Percentiles rank a stretch among this genome's conserved stretches.
Conservation (phyloP, 2,797 vertebrate species). For the Amphiprion clarkii region DNA sequence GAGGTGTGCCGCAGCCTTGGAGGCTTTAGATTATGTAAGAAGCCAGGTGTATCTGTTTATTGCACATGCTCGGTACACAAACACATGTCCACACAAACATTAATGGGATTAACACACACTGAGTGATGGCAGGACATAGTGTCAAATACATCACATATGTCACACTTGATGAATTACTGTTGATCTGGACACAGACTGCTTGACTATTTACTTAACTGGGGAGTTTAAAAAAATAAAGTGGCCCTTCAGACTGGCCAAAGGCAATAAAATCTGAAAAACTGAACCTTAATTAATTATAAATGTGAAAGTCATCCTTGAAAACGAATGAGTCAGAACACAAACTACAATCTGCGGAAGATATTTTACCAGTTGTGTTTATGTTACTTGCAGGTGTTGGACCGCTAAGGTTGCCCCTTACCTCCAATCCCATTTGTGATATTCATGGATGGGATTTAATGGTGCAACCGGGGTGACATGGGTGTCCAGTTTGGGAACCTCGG, state of each 20-base stretch:
- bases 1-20: constrained; percentile 61
- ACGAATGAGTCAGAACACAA: no score
- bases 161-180: neutral
- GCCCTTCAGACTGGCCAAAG: neutral
- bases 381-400: no score
- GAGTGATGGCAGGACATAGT: neutral
- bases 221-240: neutral
- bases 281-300: no score
- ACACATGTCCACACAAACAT: constrained; percentile 14
- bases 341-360: no score
- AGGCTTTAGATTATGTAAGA: constrained; percentile 64
- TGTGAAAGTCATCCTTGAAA: no score
- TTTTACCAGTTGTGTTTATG: no score
- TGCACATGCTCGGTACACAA: neutral
- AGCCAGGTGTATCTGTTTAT: constrained; percentile 72
- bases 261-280: neutral
- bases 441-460: no score
- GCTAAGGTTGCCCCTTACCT: no score
- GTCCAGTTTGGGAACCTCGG: no score
- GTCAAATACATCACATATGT: neutral
- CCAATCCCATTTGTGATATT: no score
- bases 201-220: no score
- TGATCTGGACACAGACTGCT: neutral
- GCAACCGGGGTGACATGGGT: no score
- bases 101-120: neutral